Conservation (phyloP, 2,113 vertebrate species). For the Psophia crepitans region DNA sequence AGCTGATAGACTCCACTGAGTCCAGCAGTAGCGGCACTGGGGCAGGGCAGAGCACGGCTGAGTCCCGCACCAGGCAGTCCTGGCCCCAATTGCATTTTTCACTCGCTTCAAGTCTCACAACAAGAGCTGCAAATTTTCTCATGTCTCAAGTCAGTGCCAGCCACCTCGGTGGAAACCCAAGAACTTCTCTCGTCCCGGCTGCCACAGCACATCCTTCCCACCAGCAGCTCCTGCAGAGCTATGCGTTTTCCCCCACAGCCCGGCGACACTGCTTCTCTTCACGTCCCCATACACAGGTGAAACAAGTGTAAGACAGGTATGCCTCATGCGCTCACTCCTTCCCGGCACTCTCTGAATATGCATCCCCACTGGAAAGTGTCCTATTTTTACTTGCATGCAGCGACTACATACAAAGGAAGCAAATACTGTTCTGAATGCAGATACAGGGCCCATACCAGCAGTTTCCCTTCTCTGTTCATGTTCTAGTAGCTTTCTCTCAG, state of each 20-base stretch:
- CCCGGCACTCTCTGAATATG: not conserved
- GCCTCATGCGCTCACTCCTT: not conserved
- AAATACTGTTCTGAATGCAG: not conserved
- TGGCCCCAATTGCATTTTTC: not conserved
- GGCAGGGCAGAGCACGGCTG: not conserved
- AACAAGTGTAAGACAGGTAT: not conserved
- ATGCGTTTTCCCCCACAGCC: not conserved
- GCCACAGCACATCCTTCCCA: not conserved
- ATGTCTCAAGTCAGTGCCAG: not conserved
- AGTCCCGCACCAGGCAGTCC: not conserved
- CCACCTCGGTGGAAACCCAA: not conserved
- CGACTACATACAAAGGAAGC: not conserved
- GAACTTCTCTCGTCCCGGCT: accelerated
- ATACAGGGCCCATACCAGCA: accelerated
- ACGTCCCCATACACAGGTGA: not conserved
- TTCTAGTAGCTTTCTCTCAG: not conserved
- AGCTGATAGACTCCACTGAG: not conserved
- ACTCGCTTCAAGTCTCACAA: not conserved
- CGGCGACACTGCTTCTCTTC: not conserved
- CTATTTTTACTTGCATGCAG: not conserved
- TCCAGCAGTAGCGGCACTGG: not conserved
- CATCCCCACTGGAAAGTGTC: not conserved
- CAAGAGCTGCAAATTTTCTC: not conserved
- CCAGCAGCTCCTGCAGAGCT: not conserved
- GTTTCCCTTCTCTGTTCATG: not conserved